Evolutionary conservation across 2,113 vertebrate genomes (phyloP), one percentile per base, ranked within the genome.

Genomic region (Lophura nycthemera): DNA sequence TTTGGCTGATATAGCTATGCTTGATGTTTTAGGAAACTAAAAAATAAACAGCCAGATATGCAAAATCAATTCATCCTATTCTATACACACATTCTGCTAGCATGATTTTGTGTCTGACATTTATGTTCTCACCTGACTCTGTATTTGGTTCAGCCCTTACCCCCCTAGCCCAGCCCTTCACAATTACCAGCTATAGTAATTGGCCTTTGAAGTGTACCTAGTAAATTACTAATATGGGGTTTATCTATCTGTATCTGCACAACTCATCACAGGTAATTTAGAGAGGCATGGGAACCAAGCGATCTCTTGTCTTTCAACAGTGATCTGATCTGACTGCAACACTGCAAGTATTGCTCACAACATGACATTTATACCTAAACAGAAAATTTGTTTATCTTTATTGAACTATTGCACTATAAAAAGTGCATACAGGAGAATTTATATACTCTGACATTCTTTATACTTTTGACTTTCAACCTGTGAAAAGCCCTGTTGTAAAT

Each of bases 31-130:
- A 91, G 61, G 61, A 75, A 93, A 89, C 1, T 42, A 89, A 85
- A 92, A 92, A 92, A 85, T 80, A 88, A 93, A 87, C 45, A 83
- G 72, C 72, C 89, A 94, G 93, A 83, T 61, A 93, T 71, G 83
- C 79, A 95, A 89, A 91, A 91, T 66, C 38, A 83, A 76, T 85
- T 57, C 4, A 22, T 79, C 63, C 64, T 74, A 22, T 67, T 87
- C 67, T 29, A 43, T 73, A 61, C 45, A 83, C 2, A 2, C 40
- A 66, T 70, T 82, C 95, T 50, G 52, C 27, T 42, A 50, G 48
- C 12, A 47, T 60, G 80, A 74, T 13, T 67, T 42, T 5, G 2
- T 52, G 80, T 57, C 70, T 95, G 74, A 72, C 8, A 72, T 52
- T 61, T 72, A 45, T 48, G 63, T 86, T 71, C 83, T 84, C 63